Conservation (phyloP, 2,113 vertebrate species). For the Euleptes europaea region DNA sequence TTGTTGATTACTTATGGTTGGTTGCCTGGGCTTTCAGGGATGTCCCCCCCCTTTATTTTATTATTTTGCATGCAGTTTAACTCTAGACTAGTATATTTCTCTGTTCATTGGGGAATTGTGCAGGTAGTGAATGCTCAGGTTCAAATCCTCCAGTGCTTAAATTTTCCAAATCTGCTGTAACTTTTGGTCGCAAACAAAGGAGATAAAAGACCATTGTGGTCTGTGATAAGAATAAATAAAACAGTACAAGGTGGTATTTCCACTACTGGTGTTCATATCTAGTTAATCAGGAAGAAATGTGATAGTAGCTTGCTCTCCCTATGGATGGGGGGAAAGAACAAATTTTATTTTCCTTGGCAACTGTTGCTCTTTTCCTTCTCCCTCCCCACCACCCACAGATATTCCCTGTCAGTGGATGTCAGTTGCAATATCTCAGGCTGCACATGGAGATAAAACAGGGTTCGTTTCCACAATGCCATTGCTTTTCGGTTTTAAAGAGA, state of each 20-base stretch:
- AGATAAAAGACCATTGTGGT: background rate
- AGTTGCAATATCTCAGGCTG: constrained; percentile 6
- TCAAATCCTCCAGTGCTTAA: background rate
- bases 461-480: background rate
- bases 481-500: background rate
- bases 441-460: background rate
- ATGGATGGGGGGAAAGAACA: background rate
- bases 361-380: too few species aligned
- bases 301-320: background rate
- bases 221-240: background rate
- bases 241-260: background rate
- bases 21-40: background rate
- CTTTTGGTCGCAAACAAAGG: background rate
- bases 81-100: background rate
- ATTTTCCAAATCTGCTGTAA: constrained; percentile 8
- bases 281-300: constrained; percentile 16
- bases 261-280: background rate
- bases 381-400: background rate
- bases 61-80: background rate
- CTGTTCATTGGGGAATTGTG: background rate
- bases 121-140: background rate
- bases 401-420: constrained; percentile 17
- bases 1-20: background rate
- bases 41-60: background rate
- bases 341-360: background rate